Conservation (phyloP, 2,888 invertebrate genomes). For the Caenorhabditis drosophilae region DNA sequence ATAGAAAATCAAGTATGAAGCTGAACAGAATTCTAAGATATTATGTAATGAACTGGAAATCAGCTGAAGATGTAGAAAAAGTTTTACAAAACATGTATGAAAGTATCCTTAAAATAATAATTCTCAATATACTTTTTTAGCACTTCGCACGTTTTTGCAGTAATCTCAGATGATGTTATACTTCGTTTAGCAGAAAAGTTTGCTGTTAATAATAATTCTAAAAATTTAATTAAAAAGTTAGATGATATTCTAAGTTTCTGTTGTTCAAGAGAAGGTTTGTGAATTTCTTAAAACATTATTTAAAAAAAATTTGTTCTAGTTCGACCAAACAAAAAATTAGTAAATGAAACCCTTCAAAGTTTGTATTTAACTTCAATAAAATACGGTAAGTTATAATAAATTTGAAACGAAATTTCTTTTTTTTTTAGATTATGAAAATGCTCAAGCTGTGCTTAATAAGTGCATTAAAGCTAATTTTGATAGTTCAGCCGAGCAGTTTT, state of each 20-base stretch:
- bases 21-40: conserved; percentile 14
- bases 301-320: too few species aligned
- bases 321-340: too few species aligned
- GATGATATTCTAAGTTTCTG: too few species aligned
- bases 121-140: too few species aligned
- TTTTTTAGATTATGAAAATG: background rate
- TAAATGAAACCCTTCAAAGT: conserved; percentile 7
- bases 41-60: conserved; percentile 6
- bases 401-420: too few species aligned
- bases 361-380: too few species aligned
- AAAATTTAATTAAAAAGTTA: too few species aligned
- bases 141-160: too few species aligned
- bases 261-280: too few species aligned
- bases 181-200: conserved; percentile 5
- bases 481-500: conserved; percentile 14
- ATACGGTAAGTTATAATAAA: too few species aligned
- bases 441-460: background rate
- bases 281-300: too few species aligned
- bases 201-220: too few species aligned
- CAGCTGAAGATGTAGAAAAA: conserved; percentile 6
- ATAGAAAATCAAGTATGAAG: background rate
- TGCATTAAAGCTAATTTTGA: conserved; percentile 20
- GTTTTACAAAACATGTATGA: conserved; percentile 8
- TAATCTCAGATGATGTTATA: conserved; percentile 18
- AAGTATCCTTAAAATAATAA: background rate